Conservation (phyloP, 2,113 vertebrate species). For the Myrmecophaga tridactyla region DNA sequence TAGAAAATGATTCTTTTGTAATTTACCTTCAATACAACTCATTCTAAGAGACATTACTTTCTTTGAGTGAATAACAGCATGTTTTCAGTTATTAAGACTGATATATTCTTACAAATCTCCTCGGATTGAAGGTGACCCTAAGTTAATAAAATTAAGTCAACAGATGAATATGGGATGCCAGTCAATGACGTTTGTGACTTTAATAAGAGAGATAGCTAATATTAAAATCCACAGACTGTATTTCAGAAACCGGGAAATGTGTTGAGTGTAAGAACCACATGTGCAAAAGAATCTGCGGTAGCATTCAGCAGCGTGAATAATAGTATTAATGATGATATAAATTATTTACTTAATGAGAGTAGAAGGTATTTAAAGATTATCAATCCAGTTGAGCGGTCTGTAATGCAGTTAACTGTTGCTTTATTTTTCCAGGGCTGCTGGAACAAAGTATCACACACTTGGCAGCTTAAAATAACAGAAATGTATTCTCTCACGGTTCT, state of each 20-base stretch:
- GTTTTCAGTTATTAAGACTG: background rate
- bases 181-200: background rate
- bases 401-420: no score
- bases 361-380: rapidly evolving
- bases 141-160: background rate
- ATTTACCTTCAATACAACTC: background rate
- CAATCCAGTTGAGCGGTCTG: rapidly evolving
- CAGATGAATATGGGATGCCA: no score
- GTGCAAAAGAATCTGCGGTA: background rate
- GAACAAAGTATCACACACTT: no score
- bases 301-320: background rate
- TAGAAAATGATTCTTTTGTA: background rate
- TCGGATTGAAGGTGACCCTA: background rate
- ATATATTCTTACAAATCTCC: background rate
- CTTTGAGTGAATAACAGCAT: background rate
- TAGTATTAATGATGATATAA: rapidly evolving
- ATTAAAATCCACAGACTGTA: background rate
- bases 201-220: background rate
- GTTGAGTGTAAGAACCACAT: background rate
- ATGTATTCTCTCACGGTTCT: no score
- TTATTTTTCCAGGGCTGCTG: no score
- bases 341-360: background rate
- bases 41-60: background rate
- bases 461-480: no score
- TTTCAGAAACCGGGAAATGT: background rate